Evolutionary conservation across 2,797 vertebrate species (phyloP).

Genomic region (Poecile montanus): DNA sequence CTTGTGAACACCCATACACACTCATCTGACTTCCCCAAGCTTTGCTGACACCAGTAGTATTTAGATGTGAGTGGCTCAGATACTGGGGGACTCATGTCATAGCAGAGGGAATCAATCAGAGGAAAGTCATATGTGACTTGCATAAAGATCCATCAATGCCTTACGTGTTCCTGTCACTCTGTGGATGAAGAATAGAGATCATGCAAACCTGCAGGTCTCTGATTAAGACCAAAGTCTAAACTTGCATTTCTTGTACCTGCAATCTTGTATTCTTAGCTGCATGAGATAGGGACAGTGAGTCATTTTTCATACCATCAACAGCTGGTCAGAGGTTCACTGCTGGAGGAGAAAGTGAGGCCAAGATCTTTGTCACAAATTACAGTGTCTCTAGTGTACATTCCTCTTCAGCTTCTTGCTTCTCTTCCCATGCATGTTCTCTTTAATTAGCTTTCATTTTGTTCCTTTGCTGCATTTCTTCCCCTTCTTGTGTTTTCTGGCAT

Average conservation of each 20-base stretch:
- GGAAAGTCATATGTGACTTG: neutral
- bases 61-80: neutral
- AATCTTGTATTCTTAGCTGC: neutral
- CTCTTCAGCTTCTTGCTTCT: neutral
- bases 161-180: neutral
- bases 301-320: neutral
- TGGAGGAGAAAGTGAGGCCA: neutral
- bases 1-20: rapidly evolving
- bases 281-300: neutral
- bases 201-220: neutral
- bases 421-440: neutral
- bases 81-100: rapidly evolving
- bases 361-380: neutral
- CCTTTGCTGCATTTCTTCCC: neutral
- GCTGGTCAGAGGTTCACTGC: neutral
- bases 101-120: neutral
- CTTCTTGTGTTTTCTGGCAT: neutral
- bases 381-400: neutral
- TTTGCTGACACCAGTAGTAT: neutral
- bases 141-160: neutral
- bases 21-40: neutral
- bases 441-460: neutral
- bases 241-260: neutral
- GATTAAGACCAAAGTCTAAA: neutral
- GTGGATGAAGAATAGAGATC: neutral